Evolutionary conservation across 2,888 invertebrate genomes (phyloP), one percentile per base, ranked within the genome.

Genomic region (Apotomis betuletana): DNA sequence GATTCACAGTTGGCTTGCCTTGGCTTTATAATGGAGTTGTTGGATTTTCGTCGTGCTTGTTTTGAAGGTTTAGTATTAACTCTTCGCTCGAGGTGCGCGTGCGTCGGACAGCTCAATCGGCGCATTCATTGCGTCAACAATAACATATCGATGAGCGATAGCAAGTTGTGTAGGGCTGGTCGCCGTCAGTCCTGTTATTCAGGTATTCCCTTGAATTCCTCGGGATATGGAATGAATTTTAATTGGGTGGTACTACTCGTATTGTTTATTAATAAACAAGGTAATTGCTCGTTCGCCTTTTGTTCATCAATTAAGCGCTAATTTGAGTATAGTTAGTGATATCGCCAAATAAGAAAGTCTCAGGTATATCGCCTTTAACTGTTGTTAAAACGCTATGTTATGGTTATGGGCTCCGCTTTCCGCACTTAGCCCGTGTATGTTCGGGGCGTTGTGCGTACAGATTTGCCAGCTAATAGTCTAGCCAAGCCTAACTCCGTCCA

Each of bases 51-150:
- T 5, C 12, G 51, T 12, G 27, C 27, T 27, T 27, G 27, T 61
- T 9, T 51, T 38, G 51, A 67, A 60, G 65, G 61, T 71, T 67
- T 62, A 71, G 71, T 71, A 71, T 71, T 71, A 71, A 71, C 61
- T 71, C 71, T 71, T 71, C 61, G 67, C 71, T 69, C 62, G 74
- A 75, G 67, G 74, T 74, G 74, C 75, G 61, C 62, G 75, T 74
- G 74, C 46, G 67, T 62, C 9, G 63, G 82, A 82, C 82, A 83
- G 82, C 80, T 82, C 82, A 80, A 82, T 82, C 82, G 82, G 70
- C 77, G 79, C 83, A 79, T 81, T 81, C 78, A 78, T 77, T 75
- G 80, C 78, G 82, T 82, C 82, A 81, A 78, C 78, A 76, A 76
- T 65, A 76, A 74, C 76, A 74, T 74, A 75, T 75, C 69, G 73